phyloP scores from a whole-genome alignment of 2,888 invertebrate genomes.

The Sarcophaga caerulescens region DNA sequence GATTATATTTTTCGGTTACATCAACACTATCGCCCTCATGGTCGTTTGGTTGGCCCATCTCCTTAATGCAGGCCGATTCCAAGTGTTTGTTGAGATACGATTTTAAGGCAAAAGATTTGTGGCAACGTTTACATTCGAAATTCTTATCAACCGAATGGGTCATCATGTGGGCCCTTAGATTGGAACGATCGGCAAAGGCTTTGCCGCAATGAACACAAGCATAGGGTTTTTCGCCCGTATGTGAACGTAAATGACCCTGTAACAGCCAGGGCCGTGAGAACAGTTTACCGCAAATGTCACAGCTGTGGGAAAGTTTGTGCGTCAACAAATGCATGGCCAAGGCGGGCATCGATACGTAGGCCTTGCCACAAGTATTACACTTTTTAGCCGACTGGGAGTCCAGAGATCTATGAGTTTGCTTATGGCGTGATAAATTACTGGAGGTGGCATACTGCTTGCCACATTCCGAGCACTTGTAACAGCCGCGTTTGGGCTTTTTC shows the following conservation, averaged over 20 bases:
- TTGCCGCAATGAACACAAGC: slow-evolving; percentile 97
- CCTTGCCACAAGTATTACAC: slow-evolving; percentile 97
- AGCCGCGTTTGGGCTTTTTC: slow-evolving; percentile 78
- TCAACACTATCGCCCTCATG: slow-evolving; percentile 46
- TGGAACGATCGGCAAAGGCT: slow-evolving; percentile 96
- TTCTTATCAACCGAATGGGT: slow-evolving; percentile 96
- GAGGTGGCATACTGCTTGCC: slow-evolving; percentile 96
- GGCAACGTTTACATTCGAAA: slow-evolving; percentile 92
- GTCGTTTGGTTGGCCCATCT: slow-evolving; percentile 72
- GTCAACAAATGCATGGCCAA: slow-evolving; percentile 96
- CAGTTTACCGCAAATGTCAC: slow-evolving; percentile 95
- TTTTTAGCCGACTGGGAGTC: slow-evolving; percentile 98
- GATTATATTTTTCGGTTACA: slow-evolving; percentile 31
- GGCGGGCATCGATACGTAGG: slow-evolving; percentile 99
- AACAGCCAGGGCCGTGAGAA: slow-evolving; percentile 97
- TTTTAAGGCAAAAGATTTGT: slow-evolving; percentile 95
- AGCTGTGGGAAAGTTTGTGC: slow-evolving; percentile 95
- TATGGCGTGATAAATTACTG: slow-evolving; percentile 93
- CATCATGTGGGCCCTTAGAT: slow-evolving; percentile 96
- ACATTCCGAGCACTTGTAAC: slow-evolving; percentile 92
- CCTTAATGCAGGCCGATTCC: slow-evolving; percentile 92
- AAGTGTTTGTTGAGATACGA: slow-evolving; percentile 97
- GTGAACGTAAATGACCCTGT: slow-evolving; percentile 92
- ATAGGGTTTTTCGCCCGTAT: slow-evolving; percentile 97
- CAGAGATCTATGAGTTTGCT: slow-evolving; percentile 95